Evolutionary conservation across 2,888 invertebrate genomes (phyloP).

Genomic region (Helleia helle): DNA sequence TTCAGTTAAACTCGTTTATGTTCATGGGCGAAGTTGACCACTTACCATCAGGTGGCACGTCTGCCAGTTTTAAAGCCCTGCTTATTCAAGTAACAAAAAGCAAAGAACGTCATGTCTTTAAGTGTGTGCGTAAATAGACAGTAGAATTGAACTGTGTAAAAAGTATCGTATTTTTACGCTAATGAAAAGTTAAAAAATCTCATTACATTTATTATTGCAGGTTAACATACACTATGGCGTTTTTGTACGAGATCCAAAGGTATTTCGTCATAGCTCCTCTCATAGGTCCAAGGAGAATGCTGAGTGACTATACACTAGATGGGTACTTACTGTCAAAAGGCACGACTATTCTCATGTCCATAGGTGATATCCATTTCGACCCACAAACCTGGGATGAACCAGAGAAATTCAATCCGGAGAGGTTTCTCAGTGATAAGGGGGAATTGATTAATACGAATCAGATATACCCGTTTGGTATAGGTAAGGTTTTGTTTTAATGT

Average conservation of each 20-base stretch:
- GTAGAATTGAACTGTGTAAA: no score
- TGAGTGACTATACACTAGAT: slow-evolving; percentile 43
- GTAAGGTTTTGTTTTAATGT: no score
- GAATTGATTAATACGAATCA: slow-evolving; percentile 66
- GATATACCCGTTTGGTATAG: slow-evolving; percentile 78
- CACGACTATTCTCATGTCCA: slow-evolving; percentile 68
- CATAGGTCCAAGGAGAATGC: slow-evolving; percentile 64
- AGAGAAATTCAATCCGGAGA: slow-evolving; percentile 73
- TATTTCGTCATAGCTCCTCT: slow-evolving; percentile 70
- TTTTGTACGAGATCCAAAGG: slow-evolving; percentile 72
- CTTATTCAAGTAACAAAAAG: no score
- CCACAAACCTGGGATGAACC: slow-evolving; percentile 73
- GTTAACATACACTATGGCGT: slow-evolving; percentile 68
- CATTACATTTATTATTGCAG: slow-evolving; percentile 34
- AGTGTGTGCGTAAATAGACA: no score
- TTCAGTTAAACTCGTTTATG: no score
- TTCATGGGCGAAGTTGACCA: no score
- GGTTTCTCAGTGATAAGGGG: slow-evolving; percentile 74
- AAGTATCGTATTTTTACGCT: no score
- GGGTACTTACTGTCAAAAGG: slow-evolving; percentile 61
- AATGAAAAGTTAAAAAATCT: no score
- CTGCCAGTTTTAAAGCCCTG: no score
- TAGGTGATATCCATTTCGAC: slow-evolving; percentile 66
- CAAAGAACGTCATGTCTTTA: no score
- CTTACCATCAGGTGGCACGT: no score